Percentiles rank a stretch among this genome's conserved stretches.
These are phyloP conservation scores for Choristoneura fumiferana DNA, from an alignment of 1,140 invertebrate species.

Conservation along the genomic window DNA sequence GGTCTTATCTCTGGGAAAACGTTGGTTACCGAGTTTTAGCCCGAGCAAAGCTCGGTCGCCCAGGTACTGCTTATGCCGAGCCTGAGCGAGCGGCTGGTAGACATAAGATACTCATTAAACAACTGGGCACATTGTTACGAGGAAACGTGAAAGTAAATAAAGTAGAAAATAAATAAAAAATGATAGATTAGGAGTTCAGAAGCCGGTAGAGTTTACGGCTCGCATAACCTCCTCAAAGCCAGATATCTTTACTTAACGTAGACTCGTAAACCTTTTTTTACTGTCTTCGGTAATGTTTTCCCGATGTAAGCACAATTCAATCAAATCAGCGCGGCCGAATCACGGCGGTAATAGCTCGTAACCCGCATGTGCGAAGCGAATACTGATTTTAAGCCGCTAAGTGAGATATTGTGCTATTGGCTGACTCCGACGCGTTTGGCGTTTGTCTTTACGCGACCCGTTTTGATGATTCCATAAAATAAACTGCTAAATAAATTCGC, in stretches of 20 bases:
- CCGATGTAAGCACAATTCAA: constrained; percentile 16
- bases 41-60: too few species aligned
- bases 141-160: too few species aligned
- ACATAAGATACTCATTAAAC: too few species aligned
- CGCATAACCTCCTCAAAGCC: neutral
- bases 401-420: constrained; percentile 7
- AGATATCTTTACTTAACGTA: constrained; percentile 12
- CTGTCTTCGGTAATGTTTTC: constrained; percentile 12
- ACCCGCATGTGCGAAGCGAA: constrained; percentile 11
- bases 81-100: too few species aligned
- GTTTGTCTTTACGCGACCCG: constrained; percentile 12
- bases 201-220: neutral
- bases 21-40: too few species aligned
- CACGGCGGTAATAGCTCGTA: neutral
- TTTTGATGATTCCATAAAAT: constrained; percentile 10
- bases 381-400: constrained; percentile 18
- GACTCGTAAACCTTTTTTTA: constrained; percentile 15
- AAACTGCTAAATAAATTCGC: constrained; percentile 1
- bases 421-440: too few species aligned
- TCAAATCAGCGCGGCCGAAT: constrained; percentile 4
- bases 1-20: too few species aligned
- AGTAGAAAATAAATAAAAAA: too few species aligned
- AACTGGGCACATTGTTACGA: too few species aligned
- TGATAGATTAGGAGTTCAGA: too few species aligned
- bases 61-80: too few species aligned